Evolutionary conservation across 1,140 invertebrate species (phyloP), one percentile per base, ranked within the genome.

Genomic region (Hyles vespertilio): DNA sequence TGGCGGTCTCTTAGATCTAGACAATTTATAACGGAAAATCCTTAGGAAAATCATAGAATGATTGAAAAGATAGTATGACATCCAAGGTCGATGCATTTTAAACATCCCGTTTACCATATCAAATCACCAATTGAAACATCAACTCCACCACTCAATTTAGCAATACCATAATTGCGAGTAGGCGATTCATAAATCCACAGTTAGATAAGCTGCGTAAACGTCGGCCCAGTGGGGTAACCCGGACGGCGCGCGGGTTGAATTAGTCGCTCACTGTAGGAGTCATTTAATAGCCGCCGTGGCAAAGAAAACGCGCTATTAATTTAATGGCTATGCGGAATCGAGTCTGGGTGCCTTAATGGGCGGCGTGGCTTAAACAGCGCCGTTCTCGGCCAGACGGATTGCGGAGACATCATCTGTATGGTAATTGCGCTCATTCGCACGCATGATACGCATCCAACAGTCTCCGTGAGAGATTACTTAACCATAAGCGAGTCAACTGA

Each of bases 321-420:
- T 73, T 71, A 76, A 76, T 69, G 66, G 69, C 51, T 61, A 54
- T 49, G 58, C 52, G 33, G 59, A 54, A 66, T 63, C 60, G 59
- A 58, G 63, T 49, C 58, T 54, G 58, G 65, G 44, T 9, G 12
- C 44, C n/a, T 63, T 69, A 67, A 65, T 63, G 61, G 65, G 48
- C 48, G 56, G 54, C 57, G 61, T 59, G 48, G 60, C 63, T 68
- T 69, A 32, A 34, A 59, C 53, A 53, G 60, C 45, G 12, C 45
- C 22, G 22, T 9, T 32, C 6, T n/a, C 22, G 7, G 58, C 56
- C 32, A 65, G 58, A 70, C 67, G 63, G 62, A 77, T 72, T 67
- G 69, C 54, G 56, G 66, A 70, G 70, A 72, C 70, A 72, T 77
- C 70, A 71, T 79, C 72, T 81, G 69, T 74, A 79, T 75, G 72